These are phyloP conservation scores for Lanistes nyassanus DNA, from an alignment of 1,140 invertebrate genomes.

Conservation along the genomic window DNA sequence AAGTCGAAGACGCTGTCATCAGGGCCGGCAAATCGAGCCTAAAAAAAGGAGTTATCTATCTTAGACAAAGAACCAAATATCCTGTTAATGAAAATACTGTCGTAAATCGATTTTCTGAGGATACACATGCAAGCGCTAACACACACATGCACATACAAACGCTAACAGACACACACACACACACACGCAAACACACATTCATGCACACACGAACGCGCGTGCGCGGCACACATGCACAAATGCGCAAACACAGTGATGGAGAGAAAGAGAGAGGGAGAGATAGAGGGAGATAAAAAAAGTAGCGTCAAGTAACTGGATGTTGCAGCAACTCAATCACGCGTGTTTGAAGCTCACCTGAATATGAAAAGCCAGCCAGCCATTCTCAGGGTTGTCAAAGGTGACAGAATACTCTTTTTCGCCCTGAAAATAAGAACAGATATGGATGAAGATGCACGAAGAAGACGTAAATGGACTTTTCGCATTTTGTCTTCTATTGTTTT, in stretches of 20 bases:
- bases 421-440: slow-evolving; percentile 18
- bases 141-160: slow-evolving; percentile 25
- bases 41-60: slow-evolving; percentile 14
- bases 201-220: background rate
- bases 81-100: too few relatives aligned
- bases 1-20: slow-evolving; percentile 43
- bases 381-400: slow-evolving; percentile 40
- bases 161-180: background rate
- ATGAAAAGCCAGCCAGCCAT: slow-evolving; percentile 51
- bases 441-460: background rate
- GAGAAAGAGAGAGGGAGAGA: too few relatives aligned
- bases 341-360: slow-evolving; percentile 39
- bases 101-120: too few relatives aligned
- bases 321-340: background rate
- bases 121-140: too few relatives aligned
- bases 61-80: background rate
- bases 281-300: background rate
- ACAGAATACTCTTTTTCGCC: slow-evolving; percentile 34
- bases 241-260: background rate
- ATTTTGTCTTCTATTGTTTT: background rate
- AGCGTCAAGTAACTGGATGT: background rate
- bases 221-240: slow-evolving; percentile 11
- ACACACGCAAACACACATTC: background rate
- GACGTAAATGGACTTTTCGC: background rate
- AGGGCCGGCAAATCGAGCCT: slow-evolving; percentile 48